Base-by-base conservation (phyloP, 2,888 invertebrate species). In the Aspidapion aeneum region DNA sequence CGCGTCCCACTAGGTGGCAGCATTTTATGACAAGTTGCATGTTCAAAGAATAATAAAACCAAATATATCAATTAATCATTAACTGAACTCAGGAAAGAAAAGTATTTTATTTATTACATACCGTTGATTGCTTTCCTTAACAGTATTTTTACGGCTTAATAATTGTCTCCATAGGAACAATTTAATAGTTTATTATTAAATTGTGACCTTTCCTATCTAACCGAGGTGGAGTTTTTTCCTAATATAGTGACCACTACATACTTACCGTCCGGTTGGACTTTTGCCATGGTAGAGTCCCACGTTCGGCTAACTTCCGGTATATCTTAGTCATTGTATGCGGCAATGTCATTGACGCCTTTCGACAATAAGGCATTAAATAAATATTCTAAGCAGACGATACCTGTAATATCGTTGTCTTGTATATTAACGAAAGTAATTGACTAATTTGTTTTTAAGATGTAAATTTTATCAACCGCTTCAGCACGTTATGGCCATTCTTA, bases 311-410 rank as follows among this genome's bases (percentile, higher is more conserved):
- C 52, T 52, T 52, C 52, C 52, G 52, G 52, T 52, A 52, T 17
- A 52, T 17, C 19, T 52, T 52, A 52, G 52, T 52, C 52, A 52
- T 52, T 52, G 52, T 52, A n/a, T 52, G 19, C 52, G 7, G 5
- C 19, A n/a, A 19, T 52, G 52, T 52, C 52, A 52, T 52, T 52
- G 52, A 52, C 52, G 52, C 52, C n/a, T 52, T n/a, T 52, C n/a
- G 3, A 52, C 52, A 52, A 52, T 52, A 19, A 52, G 52, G 52
- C 52, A 52, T 18, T 19, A 9, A 52, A 52, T 17, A 19, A 52
- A 54, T 35, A 35, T 35, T 35, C 35, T 12, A 35, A 35, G 12
- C 35, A 35, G 35, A 12, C 35, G 35, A 12, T 35, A 35, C 35
- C 12, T 35, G 35, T 12, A 35, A 35, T 35, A 35, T 12, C 35